A percentile compares a stretch with the other conserved stretches of the same genome.
phyloP scores from a whole-genome alignment of 2,113 vertebrate genomes.

The Eidolon helvum region DNA sequence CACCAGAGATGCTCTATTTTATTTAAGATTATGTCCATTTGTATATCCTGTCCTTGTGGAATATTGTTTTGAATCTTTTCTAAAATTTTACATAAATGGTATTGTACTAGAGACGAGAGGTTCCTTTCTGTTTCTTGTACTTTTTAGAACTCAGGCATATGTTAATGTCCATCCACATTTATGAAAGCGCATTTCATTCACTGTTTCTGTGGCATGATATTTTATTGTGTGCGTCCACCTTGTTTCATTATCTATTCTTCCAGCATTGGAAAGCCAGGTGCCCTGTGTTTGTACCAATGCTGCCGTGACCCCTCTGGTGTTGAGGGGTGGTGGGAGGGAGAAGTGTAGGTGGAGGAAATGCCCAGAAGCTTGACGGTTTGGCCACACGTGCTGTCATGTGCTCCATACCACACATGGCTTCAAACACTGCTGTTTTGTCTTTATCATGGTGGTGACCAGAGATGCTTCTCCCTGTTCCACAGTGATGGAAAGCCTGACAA shows the following conservation, averaged over 20 bases:
- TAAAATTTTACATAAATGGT: background rate
- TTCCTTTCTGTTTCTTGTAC: background rate
- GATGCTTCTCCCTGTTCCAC: background rate
- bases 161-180: background rate
- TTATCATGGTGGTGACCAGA: background rate
- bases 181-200: background rate
- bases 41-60: background rate
- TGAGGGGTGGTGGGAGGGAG: background rate
- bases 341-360: background rate
- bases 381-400: no score
- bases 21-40: background rate
- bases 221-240: background rate
- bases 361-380: background rate
- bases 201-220: background rate
- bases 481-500: background rate
- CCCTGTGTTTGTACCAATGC: background rate
- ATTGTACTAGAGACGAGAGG: background rate
- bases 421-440: background rate
- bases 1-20: background rate
- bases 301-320: accelerated
- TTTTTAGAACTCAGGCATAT: background rate
- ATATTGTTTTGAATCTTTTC: background rate
- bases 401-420: background rate
- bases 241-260: background rate
- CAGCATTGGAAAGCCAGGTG: background rate